phyloP scores from a whole-genome alignment of 2,113 vertebrate species.

The Xyliphius kryptos region DNA sequence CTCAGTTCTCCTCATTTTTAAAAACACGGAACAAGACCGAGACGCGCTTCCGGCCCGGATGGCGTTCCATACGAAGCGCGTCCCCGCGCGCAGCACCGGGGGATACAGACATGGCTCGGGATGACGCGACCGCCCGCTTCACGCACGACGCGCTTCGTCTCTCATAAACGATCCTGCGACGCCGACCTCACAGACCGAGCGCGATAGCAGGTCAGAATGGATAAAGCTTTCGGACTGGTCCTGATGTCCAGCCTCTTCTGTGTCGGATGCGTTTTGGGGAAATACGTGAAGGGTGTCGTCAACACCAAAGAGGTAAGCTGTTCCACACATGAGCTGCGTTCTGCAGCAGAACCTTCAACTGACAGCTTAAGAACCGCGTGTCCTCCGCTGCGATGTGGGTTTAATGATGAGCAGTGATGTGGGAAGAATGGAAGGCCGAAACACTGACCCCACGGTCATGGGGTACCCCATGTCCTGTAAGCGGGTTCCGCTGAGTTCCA shows the following conservation, averaged over 20 bases:
- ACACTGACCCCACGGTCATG: too few species aligned
- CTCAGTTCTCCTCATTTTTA: too few species aligned
- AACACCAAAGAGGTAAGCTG: slow-evolving; percentile 66
- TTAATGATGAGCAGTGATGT: too few species aligned
- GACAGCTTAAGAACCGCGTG: too few species aligned
- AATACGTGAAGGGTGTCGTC: slow-evolving; percentile 71
- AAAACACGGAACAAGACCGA: too few species aligned
- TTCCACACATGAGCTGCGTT: slow-evolving; percentile 1
- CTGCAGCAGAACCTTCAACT: too few species aligned
- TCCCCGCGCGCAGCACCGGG: slow-evolving; percentile 33
- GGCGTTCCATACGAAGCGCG: slow-evolving; percentile 34
- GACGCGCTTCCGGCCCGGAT: neutral
- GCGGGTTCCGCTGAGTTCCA: too few species aligned
- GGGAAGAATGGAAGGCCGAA: too few species aligned
- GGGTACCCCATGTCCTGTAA: too few species aligned
- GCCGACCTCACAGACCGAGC: slow-evolving; percentile 32
- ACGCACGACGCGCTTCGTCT: slow-evolving; percentile 16
- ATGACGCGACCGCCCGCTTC: slow-evolving; percentile 34
- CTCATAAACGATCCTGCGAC: slow-evolving; percentile 35
- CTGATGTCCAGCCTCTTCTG: slow-evolving; percentile 59
- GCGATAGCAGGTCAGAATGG: slow-evolving; percentile 53
- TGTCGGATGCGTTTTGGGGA: slow-evolving; percentile 55
- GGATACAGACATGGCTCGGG: slow-evolving; percentile 42
- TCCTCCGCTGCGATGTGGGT: too few species aligned
- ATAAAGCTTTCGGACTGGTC: slow-evolving; percentile 59